phyloP scores from a whole-genome alignment of 2,113 vertebrate species.

The Prietella phreatophila region DNA sequence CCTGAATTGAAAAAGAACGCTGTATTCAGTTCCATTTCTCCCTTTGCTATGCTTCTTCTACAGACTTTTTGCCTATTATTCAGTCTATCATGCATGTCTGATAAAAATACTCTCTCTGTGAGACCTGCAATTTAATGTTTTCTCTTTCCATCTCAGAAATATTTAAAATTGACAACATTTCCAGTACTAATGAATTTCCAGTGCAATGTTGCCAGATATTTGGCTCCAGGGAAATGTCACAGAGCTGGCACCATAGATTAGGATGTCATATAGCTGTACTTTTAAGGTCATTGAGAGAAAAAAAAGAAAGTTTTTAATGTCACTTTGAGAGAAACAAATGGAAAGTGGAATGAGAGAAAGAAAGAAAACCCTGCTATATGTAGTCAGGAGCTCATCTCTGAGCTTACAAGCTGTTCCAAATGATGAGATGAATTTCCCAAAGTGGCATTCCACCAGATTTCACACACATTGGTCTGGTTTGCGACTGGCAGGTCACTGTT shows the following conservation, averaged over 20 bases:
- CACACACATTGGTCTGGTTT: constrained; percentile 13
- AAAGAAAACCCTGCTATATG: constrained; percentile 26
- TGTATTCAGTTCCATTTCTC: background rate
- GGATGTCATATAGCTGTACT: background rate
- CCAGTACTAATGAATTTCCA: constrained; percentile 23
- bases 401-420: constrained; percentile 37
- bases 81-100: constrained; percentile 13
- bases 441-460: constrained; percentile 34
- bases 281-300: constrained; percentile 18
- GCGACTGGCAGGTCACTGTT: constrained; percentile 35
- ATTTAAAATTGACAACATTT: constrained; percentile 21
- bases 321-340: constrained; percentile 24
- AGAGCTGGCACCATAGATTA: constrained; percentile 12
- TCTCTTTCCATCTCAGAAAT: background rate
- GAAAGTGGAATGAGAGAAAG: constrained; percentile 16
- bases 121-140: background rate
- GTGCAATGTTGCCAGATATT: constrained; percentile 19
- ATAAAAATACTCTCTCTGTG: background rate
- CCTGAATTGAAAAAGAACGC: background rate
- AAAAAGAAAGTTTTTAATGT: background rate
- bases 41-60: background rate
- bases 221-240: background rate
- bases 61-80: background rate
- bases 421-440: constrained; percentile 45
- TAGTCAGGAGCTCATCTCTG: constrained; percentile 37